These are phyloP conservation scores for Archips crataeganus DNA, from an alignment of 2,888 invertebrate species.

Conservation along the genomic window DNA sequence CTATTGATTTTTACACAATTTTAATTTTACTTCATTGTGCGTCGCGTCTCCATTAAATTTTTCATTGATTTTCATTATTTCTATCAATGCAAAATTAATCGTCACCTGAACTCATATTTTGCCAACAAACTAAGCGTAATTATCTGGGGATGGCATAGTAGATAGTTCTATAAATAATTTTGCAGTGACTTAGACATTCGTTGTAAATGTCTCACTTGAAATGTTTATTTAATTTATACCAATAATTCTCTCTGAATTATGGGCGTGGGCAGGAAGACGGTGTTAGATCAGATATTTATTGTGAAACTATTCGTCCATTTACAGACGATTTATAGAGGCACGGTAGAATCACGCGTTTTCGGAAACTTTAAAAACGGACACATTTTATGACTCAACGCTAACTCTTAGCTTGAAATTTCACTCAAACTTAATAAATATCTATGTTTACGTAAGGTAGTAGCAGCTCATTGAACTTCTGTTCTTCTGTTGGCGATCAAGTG, in stretches of 20 bases:
- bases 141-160: slow-evolving; percentile 55
- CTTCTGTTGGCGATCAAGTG: neutral
- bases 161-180: slow-evolving; percentile 71
- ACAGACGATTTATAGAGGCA: slow-evolving; percentile 70
- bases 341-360: slow-evolving; percentile 47
- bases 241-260: slow-evolving; percentile 81
- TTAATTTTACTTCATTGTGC: too few species aligned
- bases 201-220: slow-evolving; percentile 77
- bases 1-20: too few species aligned
- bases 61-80: too few species aligned
- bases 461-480: neutral
- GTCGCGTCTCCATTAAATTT: too few species aligned
- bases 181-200: slow-evolving; percentile 70
- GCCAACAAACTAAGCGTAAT: slow-evolving; percentile 52
- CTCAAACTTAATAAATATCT: neutral
- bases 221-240: slow-evolving; percentile 83
- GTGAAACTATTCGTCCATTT: slow-evolving; percentile 76
- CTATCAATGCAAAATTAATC: neutral
- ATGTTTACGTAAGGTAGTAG: neutral
- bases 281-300: slow-evolving; percentile 82
- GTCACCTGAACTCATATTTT: neutral
- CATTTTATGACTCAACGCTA: slow-evolving; percentile 27
- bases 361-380: slow-evolving; percentile 43
- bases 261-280: slow-evolving; percentile 80
- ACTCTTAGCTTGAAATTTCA: neutral